Evolutionary conservation across 2,888 invertebrate species (phyloP).

Genomic region (Drosophila cognata): DNA sequence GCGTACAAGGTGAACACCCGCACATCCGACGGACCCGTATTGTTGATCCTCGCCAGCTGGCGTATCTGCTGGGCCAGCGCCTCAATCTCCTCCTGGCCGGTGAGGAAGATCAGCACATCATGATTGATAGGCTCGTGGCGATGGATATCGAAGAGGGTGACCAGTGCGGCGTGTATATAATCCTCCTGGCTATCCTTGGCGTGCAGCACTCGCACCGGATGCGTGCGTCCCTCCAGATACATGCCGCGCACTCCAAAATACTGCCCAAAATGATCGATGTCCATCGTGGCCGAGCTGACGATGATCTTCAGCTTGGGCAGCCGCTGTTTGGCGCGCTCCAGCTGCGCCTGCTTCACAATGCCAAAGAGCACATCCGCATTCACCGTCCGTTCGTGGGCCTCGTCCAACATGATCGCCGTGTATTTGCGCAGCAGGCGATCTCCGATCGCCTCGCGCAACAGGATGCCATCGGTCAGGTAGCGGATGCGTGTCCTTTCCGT

Average conservation of each 20-base stretch:
- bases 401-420: constrained; percentile 94
- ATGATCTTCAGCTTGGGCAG: constrained; percentile 90
- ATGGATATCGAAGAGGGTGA: constrained; percentile 96
- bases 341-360: constrained; percentile 95
- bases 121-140: constrained; percentile 91
- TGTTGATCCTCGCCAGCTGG: constrained; percentile 87
- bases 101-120: constrained; percentile 96
- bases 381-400: constrained; percentile 97
- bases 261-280: constrained; percentile 95
- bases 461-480: constrained; percentile 97
- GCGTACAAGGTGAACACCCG: constrained; percentile 96
- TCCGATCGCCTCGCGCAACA: constrained; percentile 94
- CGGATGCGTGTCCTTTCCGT: constrained; percentile 93
- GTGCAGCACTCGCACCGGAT: constrained; percentile 91
- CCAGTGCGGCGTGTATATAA: constrained; percentile 92
- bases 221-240: constrained; percentile 95
- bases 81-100: constrained; percentile 99
- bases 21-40: constrained; percentile 87
- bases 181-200: constrained; percentile 91
- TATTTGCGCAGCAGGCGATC: constrained; percentile 92
- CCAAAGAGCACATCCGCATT: constrained; percentile 97
- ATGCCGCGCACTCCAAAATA: constrained; percentile 96
- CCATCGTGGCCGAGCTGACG: constrained; percentile 98
- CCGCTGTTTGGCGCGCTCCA: constrained; percentile 87
- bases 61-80: constrained; percentile 91